Percentiles rank a stretch among this genome's conserved stretches.
Evolutionary conservation across 2,888 invertebrate genomes (phyloP).

Genomic region (Xestia ashworthii): DNA sequence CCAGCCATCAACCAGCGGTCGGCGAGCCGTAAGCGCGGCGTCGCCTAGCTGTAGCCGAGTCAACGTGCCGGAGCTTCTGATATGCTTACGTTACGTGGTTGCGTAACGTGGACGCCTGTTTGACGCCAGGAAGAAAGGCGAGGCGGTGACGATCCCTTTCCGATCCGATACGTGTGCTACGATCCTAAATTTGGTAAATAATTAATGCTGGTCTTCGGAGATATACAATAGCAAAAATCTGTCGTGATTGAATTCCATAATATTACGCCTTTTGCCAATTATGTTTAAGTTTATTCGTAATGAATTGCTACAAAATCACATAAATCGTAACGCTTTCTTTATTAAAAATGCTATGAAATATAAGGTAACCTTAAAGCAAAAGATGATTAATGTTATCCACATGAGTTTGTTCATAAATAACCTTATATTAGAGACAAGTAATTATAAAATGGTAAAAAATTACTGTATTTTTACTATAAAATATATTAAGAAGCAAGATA

Average conservation of each 20-base stretch:
- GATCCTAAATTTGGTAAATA: not conserved
- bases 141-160: too few species aligned
- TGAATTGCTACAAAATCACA: not conserved
- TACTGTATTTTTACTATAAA: not conserved
- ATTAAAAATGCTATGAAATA: slow-evolving; percentile 33
- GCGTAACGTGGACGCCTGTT: too few species aligned
- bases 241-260: not conserved
- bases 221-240: too few species aligned
- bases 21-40: too few species aligned
- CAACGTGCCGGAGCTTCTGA: too few species aligned
- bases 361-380: slow-evolving; percentile 3
- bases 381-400: slow-evolving; percentile 19
- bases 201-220: not conserved
- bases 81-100: too few species aligned
- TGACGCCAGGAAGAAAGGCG: too few species aligned
- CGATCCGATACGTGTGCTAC: too few species aligned
- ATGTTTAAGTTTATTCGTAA: not conserved
- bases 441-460: not conserved
- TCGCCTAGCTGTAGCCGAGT: too few species aligned
- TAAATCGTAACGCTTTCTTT: slow-evolving; percentile 15
- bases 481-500: not conserved
- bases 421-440: not conserved
- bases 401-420: slow-evolving; percentile 16
- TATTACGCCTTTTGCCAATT: not conserved
- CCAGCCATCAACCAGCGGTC: too few species aligned